A percentile compares a stretch with the other conserved stretches of the same genome.
phyloP scores from a whole-genome alignment of 2,797 vertebrate genomes.

The Oryzias dopingdopingensis region DNA sequence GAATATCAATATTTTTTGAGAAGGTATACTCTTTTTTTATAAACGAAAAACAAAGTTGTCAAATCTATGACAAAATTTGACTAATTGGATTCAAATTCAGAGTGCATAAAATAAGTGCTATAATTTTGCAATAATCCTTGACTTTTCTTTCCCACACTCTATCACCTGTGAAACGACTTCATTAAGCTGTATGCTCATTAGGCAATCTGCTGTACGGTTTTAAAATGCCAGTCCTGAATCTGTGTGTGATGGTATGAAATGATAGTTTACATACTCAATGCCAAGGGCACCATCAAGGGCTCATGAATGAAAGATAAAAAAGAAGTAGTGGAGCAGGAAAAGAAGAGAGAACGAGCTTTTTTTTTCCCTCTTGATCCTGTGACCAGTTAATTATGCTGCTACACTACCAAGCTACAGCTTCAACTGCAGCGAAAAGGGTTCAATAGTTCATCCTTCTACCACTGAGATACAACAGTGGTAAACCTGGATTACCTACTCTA shows the following conservation, averaged over 20 bases:
- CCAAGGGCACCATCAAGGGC: constrained; percentile 75
- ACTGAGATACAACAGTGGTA: constrained; percentile 61
- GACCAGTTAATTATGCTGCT: constrained; percentile 67
- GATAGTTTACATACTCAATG: constrained; percentile 72
- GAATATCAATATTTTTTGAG: too few species aligned
- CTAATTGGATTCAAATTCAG: constrained; percentile 31
- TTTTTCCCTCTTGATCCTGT: constrained; percentile 28
- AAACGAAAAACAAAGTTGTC: too few species aligned
- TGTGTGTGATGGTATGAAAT: constrained; percentile 59
- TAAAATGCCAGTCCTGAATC: constrained; percentile 56
- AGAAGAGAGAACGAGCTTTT: constrained; percentile 34
- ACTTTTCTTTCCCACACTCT: constrained; percentile 42
- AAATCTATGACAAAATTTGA: too few species aligned
- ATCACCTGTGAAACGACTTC: constrained; percentile 59
- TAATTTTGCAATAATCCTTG: constrained; percentile 41
- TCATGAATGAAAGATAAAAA: constrained; percentile 77
- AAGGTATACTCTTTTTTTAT: too few species aligned
- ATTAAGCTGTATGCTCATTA: constrained; percentile 63
- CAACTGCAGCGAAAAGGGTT: constrained; percentile 67
- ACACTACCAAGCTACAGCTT: constrained; percentile 54
- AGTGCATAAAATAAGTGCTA: constrained; percentile 19
- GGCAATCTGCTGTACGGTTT: constrained; percentile 48
- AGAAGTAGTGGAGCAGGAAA: constrained; percentile 54
- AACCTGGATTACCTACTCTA: constrained; percentile 70
- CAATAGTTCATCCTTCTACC: constrained; percentile 71